Percentiles rank a stretch among this genome's conserved stretches.
Conservation (phyloP, 1,140 invertebrate genomes). For the Grapholita molesta region DNA sequence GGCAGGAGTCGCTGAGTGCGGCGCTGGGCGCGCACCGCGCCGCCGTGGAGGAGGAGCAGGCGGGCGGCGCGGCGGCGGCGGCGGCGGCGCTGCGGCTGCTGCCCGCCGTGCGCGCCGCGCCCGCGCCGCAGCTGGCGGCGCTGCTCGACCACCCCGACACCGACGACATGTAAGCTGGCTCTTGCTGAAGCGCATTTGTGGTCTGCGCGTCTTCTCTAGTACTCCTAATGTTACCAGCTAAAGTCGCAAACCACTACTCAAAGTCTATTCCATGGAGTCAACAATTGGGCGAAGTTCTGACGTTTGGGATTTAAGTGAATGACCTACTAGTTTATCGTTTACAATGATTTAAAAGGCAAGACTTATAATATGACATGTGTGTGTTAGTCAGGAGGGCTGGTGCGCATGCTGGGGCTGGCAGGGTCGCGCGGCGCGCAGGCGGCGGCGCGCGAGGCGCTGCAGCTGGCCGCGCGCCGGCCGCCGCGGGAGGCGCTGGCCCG, state of each 20-base stretch:
- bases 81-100: slow-evolving; percentile 56
- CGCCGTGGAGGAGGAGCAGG: slow-evolving; percentile 29
- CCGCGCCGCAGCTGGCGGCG: background rate
- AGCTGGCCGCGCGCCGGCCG: slow-evolving; percentile 27
- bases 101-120: background rate
- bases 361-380: too few relatives aligned
- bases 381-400: slow-evolving; percentile 23
- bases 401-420: slow-evolving; percentile 28
- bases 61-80: slow-evolving; percentile 81
- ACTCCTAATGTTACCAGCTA: too few relatives aligned
- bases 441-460: slow-evolving; percentile 74
- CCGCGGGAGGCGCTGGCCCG: slow-evolving; percentile 18
- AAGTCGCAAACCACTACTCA: too few relatives aligned
- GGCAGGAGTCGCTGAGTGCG: background rate
- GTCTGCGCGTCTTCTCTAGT: too few relatives aligned
- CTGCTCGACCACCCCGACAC: background rate
- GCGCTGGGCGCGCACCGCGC: slow-evolving; percentile 25
- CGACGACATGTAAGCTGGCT: background rate
- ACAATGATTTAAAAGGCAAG: too few relatives aligned
- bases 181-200: slow-evolving; percentile 31
- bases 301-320: too few relatives aligned
- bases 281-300: too few relatives aligned
- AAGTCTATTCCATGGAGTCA: too few relatives aligned
- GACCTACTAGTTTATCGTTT: too few relatives aligned
- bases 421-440: slow-evolving; percentile 79